Conservation (phyloP, 2,113 vertebrate species). For the Todiramphus saurophagus region DNA sequence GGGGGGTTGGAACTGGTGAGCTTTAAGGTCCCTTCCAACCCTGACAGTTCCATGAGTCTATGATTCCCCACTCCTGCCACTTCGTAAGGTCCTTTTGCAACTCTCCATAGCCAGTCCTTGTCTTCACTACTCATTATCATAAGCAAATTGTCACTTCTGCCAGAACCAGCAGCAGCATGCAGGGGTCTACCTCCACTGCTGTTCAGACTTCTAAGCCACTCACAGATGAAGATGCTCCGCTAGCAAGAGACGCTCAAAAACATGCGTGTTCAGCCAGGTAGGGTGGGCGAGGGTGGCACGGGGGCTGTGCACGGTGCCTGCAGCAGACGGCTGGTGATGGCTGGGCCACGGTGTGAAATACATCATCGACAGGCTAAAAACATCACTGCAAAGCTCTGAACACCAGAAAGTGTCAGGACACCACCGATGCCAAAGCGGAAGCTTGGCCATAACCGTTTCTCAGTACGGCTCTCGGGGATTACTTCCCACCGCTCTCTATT, state of each 20-base stretch:
- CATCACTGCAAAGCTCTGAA: neutral
- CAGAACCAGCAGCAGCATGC: fast-evolving
- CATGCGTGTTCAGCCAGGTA: neutral
- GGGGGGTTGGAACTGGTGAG: too few relatives aligned
- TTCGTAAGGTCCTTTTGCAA: neutral
- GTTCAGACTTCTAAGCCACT: neutral
- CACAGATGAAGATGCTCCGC: neutral
- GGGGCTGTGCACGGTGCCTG: fast-evolving
- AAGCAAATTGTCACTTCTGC: neutral
- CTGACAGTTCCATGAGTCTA: too few relatives aligned
- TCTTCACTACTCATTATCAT: neutral
- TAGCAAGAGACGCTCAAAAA: neutral
- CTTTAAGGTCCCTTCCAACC: too few relatives aligned
- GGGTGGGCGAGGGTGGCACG: fast-evolving
- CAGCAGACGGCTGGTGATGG: neutral
- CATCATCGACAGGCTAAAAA: neutral
- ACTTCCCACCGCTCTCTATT: neutral
- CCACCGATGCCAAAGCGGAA: neutral
- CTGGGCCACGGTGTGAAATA: neutral
- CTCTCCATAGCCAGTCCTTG: neutral
- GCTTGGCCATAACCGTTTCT: fast-evolving
- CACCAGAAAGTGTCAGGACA: neutral
- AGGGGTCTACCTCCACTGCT: neutral
- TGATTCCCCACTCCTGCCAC: too few relatives aligned
- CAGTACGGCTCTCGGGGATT: fast-evolving